Evolutionary conservation across 1,140 invertebrate genomes (phyloP), one percentile per base, ranked within the genome.

Genomic region (Paraescarpia echinospica): DNA sequence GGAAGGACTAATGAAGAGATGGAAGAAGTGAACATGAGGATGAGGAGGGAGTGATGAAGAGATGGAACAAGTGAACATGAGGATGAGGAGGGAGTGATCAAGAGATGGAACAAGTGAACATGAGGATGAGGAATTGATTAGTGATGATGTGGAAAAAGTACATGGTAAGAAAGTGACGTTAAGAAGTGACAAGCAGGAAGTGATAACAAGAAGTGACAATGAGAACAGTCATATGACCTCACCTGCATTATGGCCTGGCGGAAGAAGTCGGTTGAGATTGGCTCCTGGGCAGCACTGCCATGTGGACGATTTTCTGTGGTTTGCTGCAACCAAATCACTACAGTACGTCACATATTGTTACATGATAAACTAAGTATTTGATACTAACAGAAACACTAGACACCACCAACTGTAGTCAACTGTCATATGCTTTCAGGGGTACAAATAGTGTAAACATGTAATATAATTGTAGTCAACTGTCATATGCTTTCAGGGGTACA

Each of bases 241-340:
- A 93, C 94, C 33, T 94, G 91, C 89, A 92, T 91, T 92, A 94
- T 93, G 34, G 94, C 94, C 88, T 94, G 94, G n/a, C 77, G 93
- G 90, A 94, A 94, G 35, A 94, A 89, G 90, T 94, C 94, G 0
- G 41, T 12, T 35, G 94, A 92, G 27, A 94, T 94, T 22, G 93
- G n/a, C 33, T 34, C 35, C 31, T 31, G 27, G 0, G 92, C 27
- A 34, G 92, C 89, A 27, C 34, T 31, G 31, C 34, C 89, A 4
- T 91, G 59, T 27, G 59, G 59, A 77, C 27, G 59, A 31, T 77
- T 77, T 0, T 77, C 12, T 22, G 59, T 77, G 59, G 2, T 77
- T 18, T 77, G 59, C 27, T 18, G 22, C 9, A 77, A 27, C 0
- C 59, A 77, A 77, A 0, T 22, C 59, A 77, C 22, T 27, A 77